These are phyloP conservation scores for Falco peregrinus DNA, from an alignment of 2,797 vertebrate genomes.

Conservation along the genomic window DNA sequence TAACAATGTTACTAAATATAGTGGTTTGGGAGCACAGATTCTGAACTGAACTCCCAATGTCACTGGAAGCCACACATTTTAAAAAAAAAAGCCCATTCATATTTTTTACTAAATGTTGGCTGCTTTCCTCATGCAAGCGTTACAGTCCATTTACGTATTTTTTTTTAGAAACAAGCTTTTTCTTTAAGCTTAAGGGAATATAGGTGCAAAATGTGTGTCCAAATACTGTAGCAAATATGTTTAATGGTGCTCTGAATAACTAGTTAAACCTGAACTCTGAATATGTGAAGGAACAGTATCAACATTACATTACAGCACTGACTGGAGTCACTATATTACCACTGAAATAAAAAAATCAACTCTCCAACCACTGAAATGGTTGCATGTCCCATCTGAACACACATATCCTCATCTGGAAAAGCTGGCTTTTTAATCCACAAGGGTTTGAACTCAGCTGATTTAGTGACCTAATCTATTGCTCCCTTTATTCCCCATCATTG, in stretches of 20 bases:
- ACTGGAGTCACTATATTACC: neutral
- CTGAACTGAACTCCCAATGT: neutral
- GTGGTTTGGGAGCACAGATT: neutral
- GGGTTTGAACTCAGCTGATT: conserved; percentile 81
- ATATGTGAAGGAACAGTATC: neutral
- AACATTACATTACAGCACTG: neutral
- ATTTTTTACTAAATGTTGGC: neutral
- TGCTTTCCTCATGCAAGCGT: neutral
- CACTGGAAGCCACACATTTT: neutral
- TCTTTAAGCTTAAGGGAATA: conserved; percentile 23
- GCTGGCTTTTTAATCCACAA: conserved; percentile 86
- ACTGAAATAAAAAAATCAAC: neutral
- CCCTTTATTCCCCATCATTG: conserved; percentile 85
- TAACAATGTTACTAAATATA: neutral
- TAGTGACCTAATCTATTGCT: conserved; percentile 80
- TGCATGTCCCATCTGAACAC: conserved; percentile 82
- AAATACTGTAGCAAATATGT: neutral
- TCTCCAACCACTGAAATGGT: conserved; percentile 80
- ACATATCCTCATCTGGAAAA: conserved; percentile 77
- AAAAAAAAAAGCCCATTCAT: neutral
- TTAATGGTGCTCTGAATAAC: conserved; percentile 1
- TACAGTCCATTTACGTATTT: neutral
- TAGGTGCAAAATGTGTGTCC: neutral
- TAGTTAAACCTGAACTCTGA: neutral
- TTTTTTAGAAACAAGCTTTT: neutral